These are phyloP conservation scores for Dicranocentrus wangi DNA, from an alignment of 2,888 invertebrate species.

Conservation along the genomic window DNA sequence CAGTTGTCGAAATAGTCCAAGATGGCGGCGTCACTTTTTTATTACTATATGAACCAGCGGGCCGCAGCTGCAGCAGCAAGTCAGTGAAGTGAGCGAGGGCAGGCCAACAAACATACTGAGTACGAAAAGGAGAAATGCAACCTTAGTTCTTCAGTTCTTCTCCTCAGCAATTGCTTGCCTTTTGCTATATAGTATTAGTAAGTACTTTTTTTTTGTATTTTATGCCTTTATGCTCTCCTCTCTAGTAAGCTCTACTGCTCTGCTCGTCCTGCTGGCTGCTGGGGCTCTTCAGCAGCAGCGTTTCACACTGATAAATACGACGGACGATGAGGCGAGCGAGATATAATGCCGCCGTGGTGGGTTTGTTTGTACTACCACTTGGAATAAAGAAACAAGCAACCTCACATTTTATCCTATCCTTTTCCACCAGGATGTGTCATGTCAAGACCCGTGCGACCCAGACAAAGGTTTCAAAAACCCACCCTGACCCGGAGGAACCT, in stretches of 20 bases:
- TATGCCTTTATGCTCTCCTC: no score
- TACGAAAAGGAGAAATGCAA: slow-evolving; percentile 51
- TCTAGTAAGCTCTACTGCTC: not conserved
- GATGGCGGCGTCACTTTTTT: slow-evolving; percentile 68
- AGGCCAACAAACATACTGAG: slow-evolving; percentile 65
- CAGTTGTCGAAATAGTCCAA: slow-evolving; percentile 66
- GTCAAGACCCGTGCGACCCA: not conserved
- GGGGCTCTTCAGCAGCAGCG: slow-evolving; percentile 58
- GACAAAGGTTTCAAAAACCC: slow-evolving; percentile 40
- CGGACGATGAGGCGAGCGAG: no score
- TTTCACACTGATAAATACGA: slow-evolving; percentile 47
- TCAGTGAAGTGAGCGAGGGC: slow-evolving; percentile 65
- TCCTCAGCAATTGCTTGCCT: slow-evolving; percentile 1
- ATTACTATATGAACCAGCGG: slow-evolving; percentile 60
- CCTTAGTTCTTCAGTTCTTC: slow-evolving; percentile 62
- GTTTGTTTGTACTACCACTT: slow-evolving; percentile 55
- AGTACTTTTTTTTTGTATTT: slow-evolving; percentile 35
- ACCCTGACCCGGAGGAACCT: no score
- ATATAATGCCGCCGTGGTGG: slow-evolving; percentile 61
- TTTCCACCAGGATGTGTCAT: slow-evolving; percentile 35
- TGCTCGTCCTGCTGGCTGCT: slow-evolving; percentile 25
- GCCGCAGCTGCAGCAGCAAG: slow-evolving; percentile 62
- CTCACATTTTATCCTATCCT: slow-evolving; percentile 49
- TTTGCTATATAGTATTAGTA: slow-evolving; percentile 19
- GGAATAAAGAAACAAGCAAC: slow-evolving; percentile 56